phyloP scores from a whole-genome alignment of 2,797 vertebrate species.

The Sebastes ruberrimus region DNA sequence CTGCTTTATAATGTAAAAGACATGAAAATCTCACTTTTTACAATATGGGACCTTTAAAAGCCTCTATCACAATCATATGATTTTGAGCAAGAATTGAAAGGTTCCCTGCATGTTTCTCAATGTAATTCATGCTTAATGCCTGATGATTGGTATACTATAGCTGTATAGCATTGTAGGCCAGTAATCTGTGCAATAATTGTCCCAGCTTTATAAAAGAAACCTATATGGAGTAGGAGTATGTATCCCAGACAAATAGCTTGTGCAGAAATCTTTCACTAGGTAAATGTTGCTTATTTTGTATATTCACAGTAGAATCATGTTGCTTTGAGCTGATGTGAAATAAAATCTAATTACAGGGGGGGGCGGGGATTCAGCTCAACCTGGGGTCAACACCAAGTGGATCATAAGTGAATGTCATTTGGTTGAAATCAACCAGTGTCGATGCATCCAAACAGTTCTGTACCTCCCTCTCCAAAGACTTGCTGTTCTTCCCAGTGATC shows the following conservation, averaged over 20 bases:
- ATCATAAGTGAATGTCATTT: slow-evolving; percentile 9
- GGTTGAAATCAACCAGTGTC: neutral
- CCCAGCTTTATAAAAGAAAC: neutral
- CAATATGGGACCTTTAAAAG: too few relatives aligned
- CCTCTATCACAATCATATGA: neutral
- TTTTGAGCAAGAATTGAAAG: neutral
- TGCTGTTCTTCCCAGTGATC: slow-evolving; percentile 17
- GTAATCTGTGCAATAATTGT: neutral
- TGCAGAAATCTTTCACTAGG: neutral
- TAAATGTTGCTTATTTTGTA: neutral
- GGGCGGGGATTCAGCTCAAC: neutral
- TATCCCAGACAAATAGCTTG: too few relatives aligned
- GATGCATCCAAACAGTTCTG: neutral
- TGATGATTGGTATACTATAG: neutral
- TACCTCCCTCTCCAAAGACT: neutral
- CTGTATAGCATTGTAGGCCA: neutral
- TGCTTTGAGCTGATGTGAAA: slow-evolving; percentile 13
- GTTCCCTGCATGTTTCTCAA: neutral
- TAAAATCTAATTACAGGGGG: neutral
- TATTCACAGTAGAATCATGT: slow-evolving; percentile 19
- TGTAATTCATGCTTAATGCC: neutral
- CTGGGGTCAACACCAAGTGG: neutral
- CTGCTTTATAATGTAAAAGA: too few relatives aligned
- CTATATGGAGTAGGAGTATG: too few relatives aligned
- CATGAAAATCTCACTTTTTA: too few relatives aligned